Evolutionary conservation across 1,140 invertebrate species (phyloP).

Genomic region (Varroa destructor): DNA sequence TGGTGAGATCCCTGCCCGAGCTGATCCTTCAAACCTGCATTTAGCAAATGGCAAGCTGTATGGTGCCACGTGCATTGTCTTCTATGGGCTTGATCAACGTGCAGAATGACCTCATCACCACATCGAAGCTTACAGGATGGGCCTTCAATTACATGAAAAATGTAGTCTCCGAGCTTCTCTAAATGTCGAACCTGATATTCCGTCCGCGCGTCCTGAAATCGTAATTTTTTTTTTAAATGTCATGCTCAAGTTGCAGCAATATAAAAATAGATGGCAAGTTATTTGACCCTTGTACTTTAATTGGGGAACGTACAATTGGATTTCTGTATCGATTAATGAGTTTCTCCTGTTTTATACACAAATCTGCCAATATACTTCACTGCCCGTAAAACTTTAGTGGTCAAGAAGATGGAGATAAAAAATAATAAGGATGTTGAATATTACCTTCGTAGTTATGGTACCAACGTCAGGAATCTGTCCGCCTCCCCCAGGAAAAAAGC

Average conservation of each 20-base stretch:
- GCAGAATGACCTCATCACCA: not conserved
- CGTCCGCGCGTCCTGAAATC: not conserved
- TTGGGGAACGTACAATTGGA: too few relatives aligned
- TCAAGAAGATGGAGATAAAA: too few relatives aligned
- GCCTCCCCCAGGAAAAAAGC: slow-evolving; percentile 1
- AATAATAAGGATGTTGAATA: too few relatives aligned
- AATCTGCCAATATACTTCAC: too few relatives aligned
- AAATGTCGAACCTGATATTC: not conserved
- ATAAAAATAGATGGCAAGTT: too few relatives aligned
- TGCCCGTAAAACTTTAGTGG: too few relatives aligned
- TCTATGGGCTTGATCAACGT: not conserved
- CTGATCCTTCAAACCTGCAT: not conserved
- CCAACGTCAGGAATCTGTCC: slow-evolving; percentile 13
- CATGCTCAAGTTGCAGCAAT: too few relatives aligned
- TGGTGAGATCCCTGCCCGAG: not conserved
- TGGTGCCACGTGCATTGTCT: slow-evolving; percentile 1
- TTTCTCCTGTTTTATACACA: too few relatives aligned
- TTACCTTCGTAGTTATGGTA: too few relatives aligned
- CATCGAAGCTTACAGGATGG: not conserved
- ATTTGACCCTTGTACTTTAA: too few relatives aligned
- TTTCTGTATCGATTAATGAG: too few relatives aligned
- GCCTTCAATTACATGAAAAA: not conserved
- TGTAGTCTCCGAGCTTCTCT: not conserved
- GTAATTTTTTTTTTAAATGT: too few relatives aligned
- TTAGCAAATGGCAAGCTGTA: not conserved